Base-by-base conservation (phyloP, 2,113 vertebrate species). In the Vulpes lagopus region DNA sequence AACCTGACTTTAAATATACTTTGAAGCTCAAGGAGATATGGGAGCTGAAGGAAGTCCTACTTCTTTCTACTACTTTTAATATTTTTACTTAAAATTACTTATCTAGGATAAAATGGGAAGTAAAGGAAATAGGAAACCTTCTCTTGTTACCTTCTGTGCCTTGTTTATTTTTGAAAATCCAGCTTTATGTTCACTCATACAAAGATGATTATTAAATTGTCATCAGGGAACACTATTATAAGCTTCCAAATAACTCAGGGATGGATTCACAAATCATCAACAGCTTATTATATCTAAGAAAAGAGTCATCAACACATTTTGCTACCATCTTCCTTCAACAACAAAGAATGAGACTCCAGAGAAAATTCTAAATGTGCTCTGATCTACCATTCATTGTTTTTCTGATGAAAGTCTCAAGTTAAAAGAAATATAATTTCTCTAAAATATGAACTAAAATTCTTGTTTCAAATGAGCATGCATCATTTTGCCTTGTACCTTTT, bases 371-470 rank as follows among this genome's bases (percentile, higher is more conserved):
- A 94, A 87, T 95, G 83, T 85, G 49, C 90, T 86, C 55, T 64
- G 51, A 96, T 95, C 64, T 96, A 8, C 55, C 82, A 35, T 74
- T 74, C 79, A 8, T 79, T 78, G 49, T 79, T 94, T 93, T 86
- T 53, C 60, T 94, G 88, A 93, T 90, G 86, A 88, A 97, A 98
- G 96, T 73, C 91, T 97, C 71, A 78, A 94, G 84, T 94, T 85
- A 96, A 96, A 97, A 79, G 53, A 96, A 96, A 91, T 92, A 92
- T 32, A 95, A 95, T 97, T 97, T 97, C 65, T 93, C 38, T 91
- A 97, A 97, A 96, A 83, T 65, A 82, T 10, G 55, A 95, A 90
- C 53, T 43, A 51, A 82, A 79, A 93, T 88, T 96, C 51, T 62
- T 88, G 27, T 79, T 94, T 94, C 69, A 94, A 89, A 53, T 89